Base-by-base conservation (phyloP, 2,888 invertebrate genomes). In the Aproaerema taeniolella region DNA sequence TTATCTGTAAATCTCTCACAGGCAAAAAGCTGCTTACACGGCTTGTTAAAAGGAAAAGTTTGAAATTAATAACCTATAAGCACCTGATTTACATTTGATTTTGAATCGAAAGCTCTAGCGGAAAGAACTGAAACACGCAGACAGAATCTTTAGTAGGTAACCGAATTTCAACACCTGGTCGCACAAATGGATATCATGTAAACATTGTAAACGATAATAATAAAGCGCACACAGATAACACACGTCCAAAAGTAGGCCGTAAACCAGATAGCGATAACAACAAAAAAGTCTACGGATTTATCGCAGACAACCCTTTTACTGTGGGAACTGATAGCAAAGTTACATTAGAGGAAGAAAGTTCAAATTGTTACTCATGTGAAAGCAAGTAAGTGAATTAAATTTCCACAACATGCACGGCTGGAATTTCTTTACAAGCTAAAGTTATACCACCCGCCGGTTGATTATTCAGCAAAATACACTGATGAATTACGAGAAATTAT, bases 401-500 rank as follows among this genome's bases (percentile, higher is more conserved):
- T 62, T 60, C 57, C 57, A 54, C 55, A 39, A 43, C 52, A 57
- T 48, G 47, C 49, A 64, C 52, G 61, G 52, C 49, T 55, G 50
- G 61, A 66, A 69, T 71, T 60, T 58, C 53, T 58, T 55, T 59
- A 52, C 58, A 55, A 61, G 54, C 52, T 50, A 47, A 58, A 53
- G 53, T 53, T 28, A 56, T 63, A 61, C 76, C 79, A 76, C 79
- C 77, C 77, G 75, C 74, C 39, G 70, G 38, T 61, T 53, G 57
- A 65, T 72, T 66, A 66, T 63, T 62, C 58, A 56, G 55, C 61
- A 58, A 51, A 61, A 61, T 63, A 64, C 65, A 61, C 57, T 71
- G 71, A 76, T 70, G 72, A 68, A 76, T 73, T 74, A 73, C 64
- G 59, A 69, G 69, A 73, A 76, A 77, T 75, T 79, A 76, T 76